These are phyloP conservation scores for Trachemys scripta DNA, from an alignment of 2,113 vertebrate species.

Conservation along the genomic window DNA sequence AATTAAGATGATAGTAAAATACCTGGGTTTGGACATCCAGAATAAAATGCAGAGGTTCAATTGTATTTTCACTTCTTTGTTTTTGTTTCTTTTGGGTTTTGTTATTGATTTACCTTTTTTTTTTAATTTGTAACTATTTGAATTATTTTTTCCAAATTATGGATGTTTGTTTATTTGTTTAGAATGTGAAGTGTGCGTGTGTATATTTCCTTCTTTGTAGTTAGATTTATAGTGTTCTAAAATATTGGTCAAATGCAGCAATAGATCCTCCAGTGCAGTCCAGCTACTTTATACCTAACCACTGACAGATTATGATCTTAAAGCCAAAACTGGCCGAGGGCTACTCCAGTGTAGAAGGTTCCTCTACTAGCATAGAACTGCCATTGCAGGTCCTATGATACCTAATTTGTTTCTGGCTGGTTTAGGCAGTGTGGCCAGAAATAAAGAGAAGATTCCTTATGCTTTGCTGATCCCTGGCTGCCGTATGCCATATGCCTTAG, in stretches of 20 bases:
- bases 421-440: not conserved
- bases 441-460: not conserved
- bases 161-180: not conserved
- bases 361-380: not conserved
- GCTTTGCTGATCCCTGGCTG: not conserved
- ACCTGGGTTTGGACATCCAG: not conserved
- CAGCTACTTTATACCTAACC: not conserved
- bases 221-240: not conserved
- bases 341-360: not conserved
- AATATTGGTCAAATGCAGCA: not conserved
- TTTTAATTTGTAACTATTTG: not conserved
- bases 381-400: not conserved
- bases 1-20: not conserved
- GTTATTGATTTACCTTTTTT: not conserved
- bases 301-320: rapidly evolving
- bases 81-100: not conserved
- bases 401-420: not conserved
- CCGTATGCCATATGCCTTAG: not conserved
- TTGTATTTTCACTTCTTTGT: not conserved
- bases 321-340: not conserved
- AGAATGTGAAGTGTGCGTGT: not conserved
- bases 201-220: not conserved
- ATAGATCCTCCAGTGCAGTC: not conserved
- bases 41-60: not conserved
- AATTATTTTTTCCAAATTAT: not conserved